Evolutionary conservation across 2,888 invertebrate genomes (phyloP), one percentile per base, ranked within the genome.

Genomic region (Rhamphomyia laevipes): DNA sequence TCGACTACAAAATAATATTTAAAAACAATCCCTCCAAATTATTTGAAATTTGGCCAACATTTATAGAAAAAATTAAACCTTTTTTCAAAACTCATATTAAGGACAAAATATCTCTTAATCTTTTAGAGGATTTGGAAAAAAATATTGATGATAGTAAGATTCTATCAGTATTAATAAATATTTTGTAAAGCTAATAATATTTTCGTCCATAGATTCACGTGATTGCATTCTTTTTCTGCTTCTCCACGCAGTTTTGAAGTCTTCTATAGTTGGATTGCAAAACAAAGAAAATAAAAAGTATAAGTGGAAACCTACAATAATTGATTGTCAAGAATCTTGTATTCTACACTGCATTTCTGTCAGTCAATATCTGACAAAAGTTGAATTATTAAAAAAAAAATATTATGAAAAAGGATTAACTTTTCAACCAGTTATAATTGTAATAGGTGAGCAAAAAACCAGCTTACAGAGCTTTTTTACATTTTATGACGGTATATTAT

Each of bases 241-340:
- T 1, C 27, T 51, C 1, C 48, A 51, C 45, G 44, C 51, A 6
- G 17, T 52, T 23, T 40, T 48, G 27, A 35, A 52, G 17, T 47
- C 50, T 31, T 17, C 48, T 18, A 11, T 52, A 7, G 5, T 51
- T 10, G 12, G 46, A n/a, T 12, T 12, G 11, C 15, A 46, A 48
- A 44, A 46, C 31, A 41, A 11, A 13, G 7, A 52, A 50, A 44
- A n/a, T n/a, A n/a, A n/a, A n/a, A n/a, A n/a, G n/a, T n/a, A n/a
- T n/a, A n/a, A n/a, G n/a, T 50, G 48, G 48, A 52, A 48, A 13
- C 48, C 48, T 2, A 38, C n/a, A 9, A 52, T 48, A 11, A 45
- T 41, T 17, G 35, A 47, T 30, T 48, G 23, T 12, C 23, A 27
- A 9, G 7, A 27, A 27, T 5, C 23, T 7, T 7, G 7, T 27